Evolutionary conservation across 2,113 vertebrate species (phyloP).

Genomic region (Theristicus caerulescens): DNA sequence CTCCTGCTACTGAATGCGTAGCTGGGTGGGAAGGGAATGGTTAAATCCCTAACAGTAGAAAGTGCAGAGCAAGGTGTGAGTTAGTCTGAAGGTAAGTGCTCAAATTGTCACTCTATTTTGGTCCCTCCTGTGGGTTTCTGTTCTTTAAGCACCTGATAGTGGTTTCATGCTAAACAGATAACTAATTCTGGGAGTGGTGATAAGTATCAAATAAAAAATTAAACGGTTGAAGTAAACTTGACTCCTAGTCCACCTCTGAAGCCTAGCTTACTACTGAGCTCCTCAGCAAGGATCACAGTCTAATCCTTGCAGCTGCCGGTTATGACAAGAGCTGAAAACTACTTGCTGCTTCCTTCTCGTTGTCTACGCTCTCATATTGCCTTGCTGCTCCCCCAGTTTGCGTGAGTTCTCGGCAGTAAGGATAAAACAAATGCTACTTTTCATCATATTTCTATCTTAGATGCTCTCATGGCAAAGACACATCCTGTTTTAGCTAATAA

Average conservation of each 20-base stretch:
- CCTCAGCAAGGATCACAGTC: neutral
- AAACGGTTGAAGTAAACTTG: neutral
- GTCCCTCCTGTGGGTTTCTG: neutral
- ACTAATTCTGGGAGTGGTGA: neutral
- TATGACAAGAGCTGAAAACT: neutral
- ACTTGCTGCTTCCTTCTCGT: neutral
- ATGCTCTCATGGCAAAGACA: neutral
- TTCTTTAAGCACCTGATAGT: neutral
- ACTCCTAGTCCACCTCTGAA: neutral
- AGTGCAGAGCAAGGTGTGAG: neutral
- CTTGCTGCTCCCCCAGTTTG: neutral
- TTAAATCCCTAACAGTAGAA: neutral
- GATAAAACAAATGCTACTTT: neutral
- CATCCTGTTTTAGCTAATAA: neutral
- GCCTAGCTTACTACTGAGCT: neutral
- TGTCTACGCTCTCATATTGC: fast-evolving
- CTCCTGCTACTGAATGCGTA: neutral
- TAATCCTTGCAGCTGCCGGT: neutral
- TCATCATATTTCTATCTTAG: neutral
- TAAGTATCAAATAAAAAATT: neutral
- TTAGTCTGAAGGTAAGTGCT: neutral
- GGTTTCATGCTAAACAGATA: neutral
- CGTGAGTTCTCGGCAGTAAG: neutral
- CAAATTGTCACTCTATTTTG: neutral
- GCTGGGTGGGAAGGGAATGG: neutral